Evolutionary conservation across 2,113 vertebrate species (phyloP), one percentile per base, ranked within the genome.

Genomic region (Halcyon senegalensis): DNA sequence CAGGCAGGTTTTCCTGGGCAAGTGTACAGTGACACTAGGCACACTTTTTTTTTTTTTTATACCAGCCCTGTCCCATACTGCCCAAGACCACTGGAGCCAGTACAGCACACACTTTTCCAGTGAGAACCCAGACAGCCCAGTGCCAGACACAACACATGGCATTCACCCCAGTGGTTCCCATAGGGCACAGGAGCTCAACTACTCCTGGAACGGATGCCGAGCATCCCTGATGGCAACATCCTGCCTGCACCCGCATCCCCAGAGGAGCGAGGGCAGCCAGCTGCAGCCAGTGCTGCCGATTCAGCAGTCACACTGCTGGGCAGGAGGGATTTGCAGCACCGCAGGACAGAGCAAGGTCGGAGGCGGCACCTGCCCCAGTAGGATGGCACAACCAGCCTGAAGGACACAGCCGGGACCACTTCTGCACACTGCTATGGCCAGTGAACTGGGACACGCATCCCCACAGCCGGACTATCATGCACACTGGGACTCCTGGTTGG

Each of bases 311-410:
- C 19, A 1, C 89, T 64, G 84, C 73, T 1, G 60, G 95, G 84
- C 94, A 89, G 84, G 75, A 96, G 67, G 70, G 89, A 96, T 95
- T 78, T 93, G 91, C 82, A 87, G 94, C 70, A 79, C 92, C 8
- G 7, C 78, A 94, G 94, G 89, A 95, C 87, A 94, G 39, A 41
- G 59, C 93, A 96, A 97, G 95, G 96, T 95, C 78, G 2, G 62
- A 94, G 50, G 60, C 44, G 1, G 68, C 84, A 91, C 69, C 81
- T 94, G 77, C 44, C 94, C 91, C 4, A 2, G 33, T 51, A 81
- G 21, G 63, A 68, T 13, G 5, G 17, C 0, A 60, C 0, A 9
- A 56, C 25, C 67, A 80, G 43, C 51, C 44, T 59, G 37, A 72
- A 89, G 73, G 86, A 68, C 73, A 27, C 2, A 2, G 13, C 16